Conservation (phyloP, 2,113 vertebrate species). For the Nyctereutes procyonoides region DNA sequence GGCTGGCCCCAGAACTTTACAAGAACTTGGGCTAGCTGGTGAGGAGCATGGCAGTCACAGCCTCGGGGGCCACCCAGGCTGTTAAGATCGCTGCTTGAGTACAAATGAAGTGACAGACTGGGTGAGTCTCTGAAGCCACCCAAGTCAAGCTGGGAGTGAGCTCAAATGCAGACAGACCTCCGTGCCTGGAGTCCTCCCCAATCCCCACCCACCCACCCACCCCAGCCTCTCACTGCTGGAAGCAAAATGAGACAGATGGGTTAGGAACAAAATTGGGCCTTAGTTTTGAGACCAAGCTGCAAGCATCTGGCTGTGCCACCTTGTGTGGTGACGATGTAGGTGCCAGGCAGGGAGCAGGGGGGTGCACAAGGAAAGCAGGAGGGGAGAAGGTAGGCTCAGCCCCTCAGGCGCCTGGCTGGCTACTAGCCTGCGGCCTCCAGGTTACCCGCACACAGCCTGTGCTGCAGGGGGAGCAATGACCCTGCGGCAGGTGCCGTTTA, state of each 20-base stretch:
- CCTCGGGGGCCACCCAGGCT: background rate
- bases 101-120: background rate
- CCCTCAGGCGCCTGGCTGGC: background rate
- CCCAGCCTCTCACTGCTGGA: background rate
- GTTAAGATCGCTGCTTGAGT: background rate
- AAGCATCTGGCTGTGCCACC: background rate
- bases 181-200: background rate
- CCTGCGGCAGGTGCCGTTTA: background rate
- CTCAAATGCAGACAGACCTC: background rate
- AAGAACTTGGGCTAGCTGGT: background rate
- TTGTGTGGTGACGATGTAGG: too few species aligned
- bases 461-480: background rate
- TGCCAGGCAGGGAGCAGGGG: too few species aligned
- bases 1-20: background rate
- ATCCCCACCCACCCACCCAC: too few species aligned
- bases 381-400: background rate
- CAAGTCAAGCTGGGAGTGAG: background rate
- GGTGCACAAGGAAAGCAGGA: too few species aligned
- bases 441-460: background rate
- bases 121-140: background rate
- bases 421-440: background rate
- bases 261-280: background rate
- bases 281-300: background rate
- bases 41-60: background rate
- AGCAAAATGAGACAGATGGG: background rate